These are phyloP conservation scores for Rhabdornis inornatus DNA, from an alignment of 2,113 vertebrate genomes.

Conservation along the genomic window DNA sequence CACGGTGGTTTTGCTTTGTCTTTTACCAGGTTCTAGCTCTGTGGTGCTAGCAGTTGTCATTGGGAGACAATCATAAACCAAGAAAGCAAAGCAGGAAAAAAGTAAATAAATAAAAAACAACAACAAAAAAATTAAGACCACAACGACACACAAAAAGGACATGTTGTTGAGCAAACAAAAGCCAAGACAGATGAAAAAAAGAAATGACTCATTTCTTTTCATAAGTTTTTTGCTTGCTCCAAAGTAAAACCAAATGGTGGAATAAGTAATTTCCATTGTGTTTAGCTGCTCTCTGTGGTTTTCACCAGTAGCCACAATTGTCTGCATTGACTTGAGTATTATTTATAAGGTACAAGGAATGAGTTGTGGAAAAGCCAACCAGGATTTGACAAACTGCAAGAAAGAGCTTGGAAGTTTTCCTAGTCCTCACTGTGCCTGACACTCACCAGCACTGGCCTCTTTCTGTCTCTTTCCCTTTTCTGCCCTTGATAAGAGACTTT, in stretches of 20 bases:
- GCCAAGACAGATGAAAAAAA: not conserved
- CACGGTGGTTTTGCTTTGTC: slow-evolving; percentile 6
- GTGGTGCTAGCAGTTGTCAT: not conserved
- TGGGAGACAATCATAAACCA: slow-evolving; percentile 6
- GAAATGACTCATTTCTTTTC: slow-evolving; percentile 6
- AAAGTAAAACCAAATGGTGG: slow-evolving; percentile 17
- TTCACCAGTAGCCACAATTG: slow-evolving; percentile 50
- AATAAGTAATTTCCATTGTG: slow-evolving; percentile 44
- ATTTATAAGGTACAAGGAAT: slow-evolving; percentile 31
- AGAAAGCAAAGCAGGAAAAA: not conserved
- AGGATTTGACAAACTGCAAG: not conserved
- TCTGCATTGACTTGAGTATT: slow-evolving; percentile 42
- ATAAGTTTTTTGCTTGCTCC: not conserved
- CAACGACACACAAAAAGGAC: not conserved
- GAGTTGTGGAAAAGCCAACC: not conserved
- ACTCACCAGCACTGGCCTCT: not conserved
- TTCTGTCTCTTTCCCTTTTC: not conserved
- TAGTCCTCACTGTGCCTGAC: not conserved
- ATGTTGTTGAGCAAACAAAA: not conserved
- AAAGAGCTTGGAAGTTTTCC: not conserved
- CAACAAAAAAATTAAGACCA: not conserved
- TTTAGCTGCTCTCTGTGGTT: slow-evolving; percentile 35
- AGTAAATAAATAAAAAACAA: not conserved
- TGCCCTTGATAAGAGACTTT: not conserved
- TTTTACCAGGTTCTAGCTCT: not conserved